phyloP scores from a whole-genome alignment of 2,888 invertebrate genomes.

The Leptopilina myrica region DNA sequence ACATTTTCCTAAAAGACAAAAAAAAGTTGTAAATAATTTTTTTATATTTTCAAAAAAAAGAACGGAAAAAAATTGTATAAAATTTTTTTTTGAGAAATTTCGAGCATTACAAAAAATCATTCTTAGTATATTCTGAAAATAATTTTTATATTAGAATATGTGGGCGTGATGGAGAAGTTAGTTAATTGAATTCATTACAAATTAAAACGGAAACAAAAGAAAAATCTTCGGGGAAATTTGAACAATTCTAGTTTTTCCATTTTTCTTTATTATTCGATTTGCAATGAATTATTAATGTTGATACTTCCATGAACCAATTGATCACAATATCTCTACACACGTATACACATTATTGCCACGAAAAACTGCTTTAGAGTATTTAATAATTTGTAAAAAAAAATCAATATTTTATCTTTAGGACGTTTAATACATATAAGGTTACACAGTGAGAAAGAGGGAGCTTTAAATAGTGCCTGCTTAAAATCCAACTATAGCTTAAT shows the following conservation, averaged over 20 bases:
- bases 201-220: neutral
- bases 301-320: conserved; percentile 34
- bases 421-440: conserved; percentile 42
- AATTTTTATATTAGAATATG: neutral
- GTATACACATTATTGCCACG: conserved; percentile 8
- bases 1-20: no score
- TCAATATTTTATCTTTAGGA: conserved; percentile 39
- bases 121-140: no score
- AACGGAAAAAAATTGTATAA: neutral
- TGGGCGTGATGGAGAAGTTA: neutral
- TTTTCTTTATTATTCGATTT: neutral
- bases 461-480: conserved; percentile 76
- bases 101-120: no score
- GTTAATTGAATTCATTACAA: neutral
- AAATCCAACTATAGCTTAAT: conserved; percentile 57
- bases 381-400: conserved; percentile 33
- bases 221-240: conserved; percentile 13
- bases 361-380: conserved; percentile 26
- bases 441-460: conserved; percentile 65
- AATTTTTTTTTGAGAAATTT: no score
- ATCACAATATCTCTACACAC: neutral
- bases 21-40: no score
- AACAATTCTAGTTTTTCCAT: conserved; percentile 3
- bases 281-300: conserved; percentile 9
- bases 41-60: neutral